Evolutionary conservation across 2,113 vertebrate species (phyloP).

Genomic region (Syrmaticus mikado): DNA sequence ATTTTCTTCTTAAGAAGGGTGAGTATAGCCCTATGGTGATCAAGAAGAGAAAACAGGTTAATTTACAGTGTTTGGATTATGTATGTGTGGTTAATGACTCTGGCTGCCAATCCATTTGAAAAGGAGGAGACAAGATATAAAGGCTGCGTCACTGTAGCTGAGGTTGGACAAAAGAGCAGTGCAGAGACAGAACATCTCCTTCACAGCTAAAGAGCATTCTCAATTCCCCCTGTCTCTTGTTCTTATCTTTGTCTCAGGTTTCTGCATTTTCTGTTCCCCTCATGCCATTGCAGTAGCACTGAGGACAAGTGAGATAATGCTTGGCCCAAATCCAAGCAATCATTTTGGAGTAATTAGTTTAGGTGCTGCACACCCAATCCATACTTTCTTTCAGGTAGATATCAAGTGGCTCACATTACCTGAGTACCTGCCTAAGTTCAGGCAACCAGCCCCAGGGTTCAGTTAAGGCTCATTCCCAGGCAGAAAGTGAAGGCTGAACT

Average conservation of each 20-base stretch:
- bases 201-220: conserved; percentile 33
- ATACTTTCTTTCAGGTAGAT: conserved; percentile 51
- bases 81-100: not conserved
- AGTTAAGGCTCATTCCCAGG: conserved; percentile 24
- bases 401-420: conserved; percentile 69
- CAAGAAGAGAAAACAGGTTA: not conserved
- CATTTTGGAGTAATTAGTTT: conserved; percentile 77
- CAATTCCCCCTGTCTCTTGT: conserved; percentile 28
- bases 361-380: conserved; percentile 73
- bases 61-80: not conserved
- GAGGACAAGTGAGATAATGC: conserved; percentile 75
- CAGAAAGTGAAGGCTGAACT: conserved; percentile 17
- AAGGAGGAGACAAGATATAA: conserved; percentile 27
- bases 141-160: not conserved
- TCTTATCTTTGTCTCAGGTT: conserved; percentile 69
- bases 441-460: conserved; percentile 40
- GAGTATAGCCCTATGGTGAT: not conserved
- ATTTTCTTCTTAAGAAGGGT: not conserved
- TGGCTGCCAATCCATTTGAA: conserved; percentile 14
- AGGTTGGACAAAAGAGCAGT: conserved; percentile 1
- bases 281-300: conserved; percentile 69
- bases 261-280: conserved; percentile 63
- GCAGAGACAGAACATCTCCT: conserved; percentile 51
- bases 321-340: conserved; percentile 77
- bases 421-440: conserved; percentile 64